Evolutionary conservation across 2,888 invertebrate genomes (phyloP).

Genomic region (Clostera curtula): DNA sequence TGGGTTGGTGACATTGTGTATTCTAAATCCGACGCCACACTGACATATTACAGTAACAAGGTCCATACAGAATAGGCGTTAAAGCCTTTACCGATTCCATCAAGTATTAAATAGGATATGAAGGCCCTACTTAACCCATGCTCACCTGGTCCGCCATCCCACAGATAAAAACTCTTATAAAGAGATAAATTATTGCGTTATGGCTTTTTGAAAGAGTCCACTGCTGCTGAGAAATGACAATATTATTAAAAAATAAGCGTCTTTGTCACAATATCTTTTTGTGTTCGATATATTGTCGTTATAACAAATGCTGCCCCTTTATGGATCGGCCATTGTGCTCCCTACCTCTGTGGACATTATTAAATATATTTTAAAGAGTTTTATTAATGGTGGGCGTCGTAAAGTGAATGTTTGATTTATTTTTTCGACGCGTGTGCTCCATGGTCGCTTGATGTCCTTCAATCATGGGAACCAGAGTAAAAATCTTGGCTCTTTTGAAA

Average conservation of each 20-base stretch:
- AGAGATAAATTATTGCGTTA: conserved; percentile 75
- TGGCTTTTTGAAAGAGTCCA: conserved; percentile 75
- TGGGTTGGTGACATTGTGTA: too few relatives aligned
- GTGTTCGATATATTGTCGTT: conserved; percentile 73
- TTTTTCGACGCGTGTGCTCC: conserved; percentile 72
- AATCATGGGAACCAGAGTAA: conserved; percentile 41
- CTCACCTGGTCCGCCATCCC: conserved; percentile 67
- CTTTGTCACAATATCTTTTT: conserved; percentile 75
- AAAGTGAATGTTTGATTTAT: conserved; percentile 69
- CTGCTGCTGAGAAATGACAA: conserved; percentile 75
- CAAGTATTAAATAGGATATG: conserved; percentile 24
- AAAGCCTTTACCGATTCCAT: conserved; percentile 10
- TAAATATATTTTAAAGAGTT: conserved; percentile 75
- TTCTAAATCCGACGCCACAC: too few relatives aligned
- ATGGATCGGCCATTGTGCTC: conserved; percentile 67
- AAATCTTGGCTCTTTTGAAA: conserved; percentile 10
- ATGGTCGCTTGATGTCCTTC: conserved; percentile 53
- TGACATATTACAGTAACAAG: too few relatives aligned
- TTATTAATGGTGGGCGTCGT: conserved; percentile 73
- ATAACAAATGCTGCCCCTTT: conserved; percentile 74
- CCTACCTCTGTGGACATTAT: conserved; percentile 71
- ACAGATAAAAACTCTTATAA: conserved; percentile 71
- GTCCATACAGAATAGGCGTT: too few relatives aligned
- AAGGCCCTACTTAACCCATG: conserved; percentile 57
- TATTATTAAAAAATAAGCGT: conserved; percentile 74